A percentile compares a stretch with the other conserved stretches of the same genome.
phyloP scores from a whole-genome alignment of 2,113 vertebrate genomes.

The Urocitellus parryii region DNA sequence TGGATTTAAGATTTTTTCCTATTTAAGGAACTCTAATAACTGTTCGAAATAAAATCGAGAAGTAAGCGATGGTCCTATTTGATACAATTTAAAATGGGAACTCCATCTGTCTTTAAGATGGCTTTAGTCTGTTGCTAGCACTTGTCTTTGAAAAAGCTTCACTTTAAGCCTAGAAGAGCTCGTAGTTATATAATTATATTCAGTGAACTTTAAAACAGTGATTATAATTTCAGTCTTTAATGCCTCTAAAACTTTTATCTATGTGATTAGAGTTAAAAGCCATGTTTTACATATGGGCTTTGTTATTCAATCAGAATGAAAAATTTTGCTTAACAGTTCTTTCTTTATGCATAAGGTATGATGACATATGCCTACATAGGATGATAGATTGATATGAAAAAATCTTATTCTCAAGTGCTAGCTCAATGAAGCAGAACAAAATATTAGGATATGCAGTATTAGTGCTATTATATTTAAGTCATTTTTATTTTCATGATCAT shows the following conservation, averaged over 20 bases:
- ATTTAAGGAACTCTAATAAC: conserved; percentile 45
- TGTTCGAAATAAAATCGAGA: conserved; percentile 30
- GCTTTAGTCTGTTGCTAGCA: conserved; percentile 18
- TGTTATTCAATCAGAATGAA: not conserved
- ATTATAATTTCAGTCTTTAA: not conserved
- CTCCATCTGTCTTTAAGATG: not conserved
- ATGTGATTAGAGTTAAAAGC: not conserved
- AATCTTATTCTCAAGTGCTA: not conserved
- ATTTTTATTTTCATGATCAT: not conserved
- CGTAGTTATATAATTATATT: not conserved
- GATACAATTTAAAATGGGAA: conserved; percentile 1
- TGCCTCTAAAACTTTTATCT: not conserved
- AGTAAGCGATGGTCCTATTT: not conserved
- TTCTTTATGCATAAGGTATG: not conserved
- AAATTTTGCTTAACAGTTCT: conserved; percentile 12
- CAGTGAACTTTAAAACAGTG: not conserved
- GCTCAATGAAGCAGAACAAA: not conserved
- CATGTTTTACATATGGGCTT: not conserved
- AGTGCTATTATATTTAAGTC: not conserved
- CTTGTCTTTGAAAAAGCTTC: not conserved
- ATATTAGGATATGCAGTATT: not conserved
- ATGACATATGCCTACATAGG: not conserved
- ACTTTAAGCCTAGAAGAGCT: not conserved
- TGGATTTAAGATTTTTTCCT: not conserved
- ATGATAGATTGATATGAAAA: not conserved